Conservation (phyloP, 92 coral and sea anemone genomes). For the Diadumene lineata region DNA sequence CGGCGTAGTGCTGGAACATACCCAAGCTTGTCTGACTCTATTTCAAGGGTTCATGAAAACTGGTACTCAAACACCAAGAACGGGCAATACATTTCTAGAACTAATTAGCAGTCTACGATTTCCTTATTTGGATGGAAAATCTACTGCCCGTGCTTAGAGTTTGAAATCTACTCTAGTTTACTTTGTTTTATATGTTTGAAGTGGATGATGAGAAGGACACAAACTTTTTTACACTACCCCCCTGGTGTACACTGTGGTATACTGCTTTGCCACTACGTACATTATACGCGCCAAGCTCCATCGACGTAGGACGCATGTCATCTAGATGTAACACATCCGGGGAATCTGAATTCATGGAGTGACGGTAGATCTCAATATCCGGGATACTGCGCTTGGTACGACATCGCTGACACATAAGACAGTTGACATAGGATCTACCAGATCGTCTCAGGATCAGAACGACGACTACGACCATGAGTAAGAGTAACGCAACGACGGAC, state of each 20-base stretch:
- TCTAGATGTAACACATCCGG: constrained; percentile 93
- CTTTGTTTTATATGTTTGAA: constrained; percentile 46
- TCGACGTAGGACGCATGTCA: constrained; percentile 63
- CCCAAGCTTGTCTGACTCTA: too few species aligned
- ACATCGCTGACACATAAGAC: constrained; percentile 65
- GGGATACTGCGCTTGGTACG: constrained; percentile 72
- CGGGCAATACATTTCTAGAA: too few species aligned
- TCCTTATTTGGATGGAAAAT: background rate
- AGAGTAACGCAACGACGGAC: constrained; percentile 67
- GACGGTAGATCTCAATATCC: constrained; percentile 95
- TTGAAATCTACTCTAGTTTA: background rate
- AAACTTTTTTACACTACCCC: constrained; percentile 66
- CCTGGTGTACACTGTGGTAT: constrained; percentile 71
- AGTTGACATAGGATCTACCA: constrained; percentile 72
- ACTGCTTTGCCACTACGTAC: constrained; percentile 79
- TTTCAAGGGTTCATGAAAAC: too few species aligned
- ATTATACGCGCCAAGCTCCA: constrained; percentile 79
- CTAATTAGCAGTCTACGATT: too few species aligned
- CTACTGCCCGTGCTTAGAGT: background rate
- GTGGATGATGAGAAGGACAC: constrained; percentile 90
- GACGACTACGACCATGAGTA: constrained; percentile 70
- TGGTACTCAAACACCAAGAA: too few species aligned
- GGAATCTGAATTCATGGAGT: constrained; percentile 85
- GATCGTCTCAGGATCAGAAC: constrained; percentile 69
- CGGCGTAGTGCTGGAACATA: too few species aligned